Conservation (phyloP, 2,888 invertebrate genomes). For the Nemurella pictetii region DNA sequence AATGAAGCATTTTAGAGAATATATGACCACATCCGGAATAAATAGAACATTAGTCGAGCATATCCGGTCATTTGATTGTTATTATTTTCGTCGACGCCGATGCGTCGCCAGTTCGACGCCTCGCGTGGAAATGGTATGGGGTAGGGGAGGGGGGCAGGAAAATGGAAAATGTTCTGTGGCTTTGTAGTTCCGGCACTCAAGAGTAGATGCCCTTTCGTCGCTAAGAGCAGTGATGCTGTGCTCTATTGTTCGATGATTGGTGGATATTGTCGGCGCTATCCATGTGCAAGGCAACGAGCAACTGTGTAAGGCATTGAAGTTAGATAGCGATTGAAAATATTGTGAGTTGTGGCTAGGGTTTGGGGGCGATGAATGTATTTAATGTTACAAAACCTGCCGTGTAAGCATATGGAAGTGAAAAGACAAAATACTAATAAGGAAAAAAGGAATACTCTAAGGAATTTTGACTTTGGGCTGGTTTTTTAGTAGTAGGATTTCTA, state of each 20-base stretch:
- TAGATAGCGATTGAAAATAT: too few relatives aligned
- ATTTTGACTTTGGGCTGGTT: too few relatives aligned
- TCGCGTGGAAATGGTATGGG: background rate
- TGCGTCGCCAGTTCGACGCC: background rate
- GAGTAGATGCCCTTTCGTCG: background rate
- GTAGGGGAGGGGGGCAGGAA: background rate
- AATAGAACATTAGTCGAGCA: background rate
- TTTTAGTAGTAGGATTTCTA: too few relatives aligned
- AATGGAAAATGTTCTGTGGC: constrained; percentile 21
- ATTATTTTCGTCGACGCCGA: background rate
- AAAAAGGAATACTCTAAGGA: too few relatives aligned
- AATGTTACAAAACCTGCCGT: background rate
- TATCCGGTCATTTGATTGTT: background rate
- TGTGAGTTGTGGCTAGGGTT: too few relatives aligned
- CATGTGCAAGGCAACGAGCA: too few relatives aligned
- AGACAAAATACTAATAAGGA: background rate
- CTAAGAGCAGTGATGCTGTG: background rate
- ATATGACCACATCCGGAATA: background rate
- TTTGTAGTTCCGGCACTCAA: constrained; percentile 39
- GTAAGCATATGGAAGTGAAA: background rate
- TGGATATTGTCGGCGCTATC: background rate
- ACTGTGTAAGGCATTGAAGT: too few relatives aligned
- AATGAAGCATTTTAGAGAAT: background rate
- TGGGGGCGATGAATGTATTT: too few relatives aligned
- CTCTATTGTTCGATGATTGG: background rate